Base-by-base conservation (phyloP, 1,140 invertebrate species). In the Drosophila malerkotliana region DNA sequence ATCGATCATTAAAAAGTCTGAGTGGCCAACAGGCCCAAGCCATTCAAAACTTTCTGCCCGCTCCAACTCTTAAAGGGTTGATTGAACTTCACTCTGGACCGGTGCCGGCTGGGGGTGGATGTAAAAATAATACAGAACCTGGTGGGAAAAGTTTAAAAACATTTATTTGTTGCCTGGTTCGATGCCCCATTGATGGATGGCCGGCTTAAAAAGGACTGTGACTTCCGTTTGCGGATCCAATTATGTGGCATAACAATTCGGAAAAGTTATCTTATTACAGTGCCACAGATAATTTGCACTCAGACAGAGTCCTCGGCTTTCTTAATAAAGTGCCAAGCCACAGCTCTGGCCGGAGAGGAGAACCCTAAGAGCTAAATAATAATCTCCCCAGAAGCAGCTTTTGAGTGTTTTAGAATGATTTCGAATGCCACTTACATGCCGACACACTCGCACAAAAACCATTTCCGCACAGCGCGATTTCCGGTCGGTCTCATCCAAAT, bases 401-500 rank as follows among this genome's bases (percentile, higher is more conserved):
- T 85, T 32, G 66, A 85, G 78, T 87, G 83, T 87, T 88, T 85
- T 87, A 78, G 87, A 87, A 84, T 77, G 82, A 85, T 81, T 85
- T 68, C 82, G 63, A 84, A 74, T 81, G 77, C 72, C 80, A 83
- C 80, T 83, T 75, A 79, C 72, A 78, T 72, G 76, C 63, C 61
- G 53, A 62, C 58, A 72, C 41, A 45, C 34, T 37, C 9, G 32
- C 58, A 59, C 62, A 57, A 15, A 62, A 39, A 18, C 15, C 44
- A 28, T 61, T 54, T 32, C 57, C 61, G 37, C 64, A 55, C 60
- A 60, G 57, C 68, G 66, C 54, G 71, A 85, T 82, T 82, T 85
- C 82, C 82, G 82, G 54, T 85, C 82, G 83, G 75, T 78, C 82
- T 87, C 82, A 85, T 85, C 87, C 83, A 85, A 85, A 85, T 87